Evolutionary conservation across 2,797 vertebrate genomes (phyloP).

Genomic region (Pipistrellus nathusii): DNA sequence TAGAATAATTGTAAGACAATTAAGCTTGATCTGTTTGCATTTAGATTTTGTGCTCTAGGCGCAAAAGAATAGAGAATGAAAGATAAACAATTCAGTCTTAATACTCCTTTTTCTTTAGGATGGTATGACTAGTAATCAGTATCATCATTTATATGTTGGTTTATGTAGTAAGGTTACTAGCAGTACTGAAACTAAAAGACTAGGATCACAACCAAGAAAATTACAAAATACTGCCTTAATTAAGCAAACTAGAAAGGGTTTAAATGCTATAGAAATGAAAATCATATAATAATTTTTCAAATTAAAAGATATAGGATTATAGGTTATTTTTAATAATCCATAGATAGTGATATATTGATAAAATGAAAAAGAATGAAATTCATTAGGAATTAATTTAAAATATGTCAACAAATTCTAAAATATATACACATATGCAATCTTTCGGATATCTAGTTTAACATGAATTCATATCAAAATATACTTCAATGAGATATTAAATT

Average conservation of each 20-base stretch:
- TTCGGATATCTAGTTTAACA: neutral
- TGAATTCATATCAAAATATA: conserved; percentile 32
- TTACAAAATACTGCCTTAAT: neutral
- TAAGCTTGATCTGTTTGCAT: conserved; percentile 49
- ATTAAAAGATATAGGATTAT: neutral
- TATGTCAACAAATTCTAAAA: neutral
- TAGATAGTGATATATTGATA: neutral
- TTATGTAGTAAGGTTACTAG: conserved; percentile 45
- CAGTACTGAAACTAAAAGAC: conserved; percentile 13
- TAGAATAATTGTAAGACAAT: conserved; percentile 55
- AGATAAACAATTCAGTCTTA: neutral
- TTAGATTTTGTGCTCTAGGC: conserved; percentile 33
- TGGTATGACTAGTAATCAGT: neutral
- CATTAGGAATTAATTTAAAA: neutral
- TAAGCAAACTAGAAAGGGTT: neutral
- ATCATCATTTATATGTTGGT: neutral
- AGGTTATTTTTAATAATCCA: neutral
- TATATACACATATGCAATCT: neutral
- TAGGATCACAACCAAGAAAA: neutral
- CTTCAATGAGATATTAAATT: neutral
- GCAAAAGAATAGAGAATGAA: conserved; percentile 45
- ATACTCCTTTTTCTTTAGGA: neutral
- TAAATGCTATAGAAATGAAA: conserved; percentile 25
- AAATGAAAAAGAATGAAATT: conserved; percentile 19
- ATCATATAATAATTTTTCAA: conserved; percentile 27